Percentiles rank a stretch among this genome's conserved stretches.
Conservation (phyloP, 2,888 invertebrate genomes). For the Portevinia maculata region DNA sequence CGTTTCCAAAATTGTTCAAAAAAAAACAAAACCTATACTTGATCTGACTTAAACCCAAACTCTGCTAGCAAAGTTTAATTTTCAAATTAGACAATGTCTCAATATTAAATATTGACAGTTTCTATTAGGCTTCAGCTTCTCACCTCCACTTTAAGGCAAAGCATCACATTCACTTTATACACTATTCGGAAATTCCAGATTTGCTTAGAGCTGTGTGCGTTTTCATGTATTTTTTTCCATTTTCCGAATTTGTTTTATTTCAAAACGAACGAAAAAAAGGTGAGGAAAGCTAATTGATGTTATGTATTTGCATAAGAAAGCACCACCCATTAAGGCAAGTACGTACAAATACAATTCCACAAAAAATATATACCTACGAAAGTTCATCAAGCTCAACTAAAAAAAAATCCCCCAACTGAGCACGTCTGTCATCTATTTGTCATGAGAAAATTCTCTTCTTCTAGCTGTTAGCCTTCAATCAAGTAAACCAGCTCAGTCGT, state of each 20-base stretch:
- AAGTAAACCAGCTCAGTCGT: not conserved
- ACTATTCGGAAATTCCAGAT: constrained; percentile 7
- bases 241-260: not conserved
- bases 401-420: not conserved
- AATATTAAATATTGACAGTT: not conserved
- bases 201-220: not conserved
- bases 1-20: no score
- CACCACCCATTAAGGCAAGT: not conserved
- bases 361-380: not conserved
- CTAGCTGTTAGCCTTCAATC: not conserved
- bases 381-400: constrained; percentile 14
- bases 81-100: not conserved
- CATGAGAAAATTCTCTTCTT: constrained; percentile 12
- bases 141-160: not conserved
- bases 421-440: constrained; percentile 15
- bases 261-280: not conserved
- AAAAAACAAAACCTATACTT: no score
- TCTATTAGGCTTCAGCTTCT: not conserved
- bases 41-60: no score
- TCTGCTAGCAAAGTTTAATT: not conserved
- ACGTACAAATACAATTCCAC: not conserved
- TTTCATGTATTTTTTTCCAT: not conserved
- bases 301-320: constrained; percentile 1
- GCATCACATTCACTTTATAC: not conserved
- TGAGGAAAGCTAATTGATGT: not conserved